These are phyloP conservation scores for Tapera naevia DNA, from an alignment of 2,797 vertebrate species.

Conservation along the genomic window DNA sequence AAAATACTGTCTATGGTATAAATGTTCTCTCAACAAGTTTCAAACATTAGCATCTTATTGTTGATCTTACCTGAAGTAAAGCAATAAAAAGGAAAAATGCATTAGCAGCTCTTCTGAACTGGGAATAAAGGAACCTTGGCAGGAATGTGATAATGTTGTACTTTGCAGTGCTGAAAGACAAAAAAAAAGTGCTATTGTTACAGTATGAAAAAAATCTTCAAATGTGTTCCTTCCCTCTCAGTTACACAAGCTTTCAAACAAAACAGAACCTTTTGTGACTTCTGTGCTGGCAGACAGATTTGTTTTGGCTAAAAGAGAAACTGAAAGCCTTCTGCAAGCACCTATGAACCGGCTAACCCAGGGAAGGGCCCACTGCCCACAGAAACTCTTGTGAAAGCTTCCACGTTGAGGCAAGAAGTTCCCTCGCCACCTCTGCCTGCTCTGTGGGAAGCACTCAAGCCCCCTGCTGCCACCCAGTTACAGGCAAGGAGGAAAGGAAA, in stretches of 20 bases:
- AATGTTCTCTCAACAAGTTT: not conserved
- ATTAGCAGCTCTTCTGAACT: slow-evolving; percentile 99
- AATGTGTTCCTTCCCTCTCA: not conserved
- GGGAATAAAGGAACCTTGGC: slow-evolving; percentile 97
- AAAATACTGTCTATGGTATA: not conserved
- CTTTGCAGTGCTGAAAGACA: slow-evolving; percentile 92
- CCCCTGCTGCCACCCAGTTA: not conserved
- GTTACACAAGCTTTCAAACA: not conserved
- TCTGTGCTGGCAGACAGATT: not conserved
- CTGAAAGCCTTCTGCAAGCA: not conserved
- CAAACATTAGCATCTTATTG: not conserved
- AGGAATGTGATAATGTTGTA: slow-evolving; percentile 98
- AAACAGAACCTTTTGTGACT: not conserved
- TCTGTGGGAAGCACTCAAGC: not conserved
- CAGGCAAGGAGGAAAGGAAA: not conserved
- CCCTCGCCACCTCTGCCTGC: not conserved
- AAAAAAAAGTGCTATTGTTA: not conserved
- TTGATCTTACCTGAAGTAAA: slow-evolving; percentile 93
- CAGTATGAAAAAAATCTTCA: not conserved
- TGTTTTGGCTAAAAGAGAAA: not conserved
- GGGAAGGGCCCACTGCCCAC: accelerated
- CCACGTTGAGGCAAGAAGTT: not conserved
- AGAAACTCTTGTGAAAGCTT: not conserved
- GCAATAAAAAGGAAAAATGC: slow-evolving; percentile 99
- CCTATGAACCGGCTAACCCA: not conserved